Base-by-base conservation (phyloP, 2,113 vertebrate species). In the Abramis brama region DNA sequence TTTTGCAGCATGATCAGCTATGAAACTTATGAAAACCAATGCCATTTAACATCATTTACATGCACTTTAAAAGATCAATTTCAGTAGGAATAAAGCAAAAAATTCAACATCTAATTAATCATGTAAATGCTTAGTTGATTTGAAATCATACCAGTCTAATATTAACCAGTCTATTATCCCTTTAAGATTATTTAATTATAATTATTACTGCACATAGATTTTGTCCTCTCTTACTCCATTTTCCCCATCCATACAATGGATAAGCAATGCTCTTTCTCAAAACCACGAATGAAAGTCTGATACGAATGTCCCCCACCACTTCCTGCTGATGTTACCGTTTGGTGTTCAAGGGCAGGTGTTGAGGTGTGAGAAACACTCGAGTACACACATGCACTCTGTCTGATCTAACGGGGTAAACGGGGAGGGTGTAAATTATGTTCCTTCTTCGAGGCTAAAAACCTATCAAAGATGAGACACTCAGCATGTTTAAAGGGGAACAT, bases 301-400 rank as follows among this genome's bases (percentile, higher is more conserved):
- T 33, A 59, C 52, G 43, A 57, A 85, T n/a, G 17, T 21, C 3
- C 71, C 68, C 25, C 64, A 85, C 55, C 74, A 75, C 86, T 89
- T 89, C 86, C 83, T 87, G 79, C 30, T 27, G 33, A 82, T 78
- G 30, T 73, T 77, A 88, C 73, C 27, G 0, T n/a, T 85, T 17
- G 21, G 23, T 50, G 73, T 71, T 85, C 71, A 59, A 60, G 17
- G 52, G 70, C 79, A 83, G 84, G 79, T 88, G 79, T 78, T 39
- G 55, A 17, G 25, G 33, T 50, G 33, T 6, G 23, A 64, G 52
- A 19, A 57, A 25, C 81, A 76, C 59, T 23, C 23, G 5, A 50
- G 43, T 12, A 83, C 75, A 78, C 45, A 57, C 6, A 50, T 11
- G 47, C 13, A 50, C 47, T 15, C 47, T 78, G 75, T 79, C 33